Evolutionary conservation across 2,797 vertebrate genomes (phyloP).

Genomic region (Pseudochirops corinnae): DNA sequence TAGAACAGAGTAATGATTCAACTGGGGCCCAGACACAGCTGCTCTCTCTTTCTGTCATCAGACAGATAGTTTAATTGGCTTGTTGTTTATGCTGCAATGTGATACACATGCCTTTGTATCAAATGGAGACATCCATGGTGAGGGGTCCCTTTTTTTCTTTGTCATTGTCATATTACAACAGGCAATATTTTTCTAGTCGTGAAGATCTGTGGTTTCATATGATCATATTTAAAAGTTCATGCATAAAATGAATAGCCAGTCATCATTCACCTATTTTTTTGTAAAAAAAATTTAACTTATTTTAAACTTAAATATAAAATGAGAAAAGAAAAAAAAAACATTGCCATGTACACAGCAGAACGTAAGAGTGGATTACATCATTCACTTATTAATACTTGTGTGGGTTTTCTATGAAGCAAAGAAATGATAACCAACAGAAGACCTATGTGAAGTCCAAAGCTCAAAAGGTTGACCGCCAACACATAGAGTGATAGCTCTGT

Average conservation of each 20-base stretch:
- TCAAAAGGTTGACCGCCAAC: neutral
- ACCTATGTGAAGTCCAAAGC: neutral
- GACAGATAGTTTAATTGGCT: neutral
- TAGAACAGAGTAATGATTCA: constrained; percentile 29
- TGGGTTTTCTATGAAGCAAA: neutral
- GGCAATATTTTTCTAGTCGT: neutral
- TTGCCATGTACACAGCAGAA: neutral
- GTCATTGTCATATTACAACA: neutral
- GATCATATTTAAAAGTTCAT: neutral
- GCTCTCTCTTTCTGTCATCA: constrained; percentile 2
- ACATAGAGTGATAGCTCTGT: neutral
- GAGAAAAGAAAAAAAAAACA: neutral
- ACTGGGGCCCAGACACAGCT: constrained; percentile 3
- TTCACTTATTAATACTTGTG: neutral
- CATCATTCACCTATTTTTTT: neutral
- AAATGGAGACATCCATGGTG: neutral
- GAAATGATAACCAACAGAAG: neutral
- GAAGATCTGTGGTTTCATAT: neutral
- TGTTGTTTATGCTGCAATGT: neutral
- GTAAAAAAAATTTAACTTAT: neutral
- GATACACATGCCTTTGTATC: neutral
- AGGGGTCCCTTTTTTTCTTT: constrained; percentile 25
- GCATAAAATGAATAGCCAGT: neutral
- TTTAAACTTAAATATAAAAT: neutral
- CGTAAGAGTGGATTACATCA: neutral